phyloP scores from a whole-genome alignment of 2,888 invertebrate species.

The Phyllotreta cruciferae region DNA sequence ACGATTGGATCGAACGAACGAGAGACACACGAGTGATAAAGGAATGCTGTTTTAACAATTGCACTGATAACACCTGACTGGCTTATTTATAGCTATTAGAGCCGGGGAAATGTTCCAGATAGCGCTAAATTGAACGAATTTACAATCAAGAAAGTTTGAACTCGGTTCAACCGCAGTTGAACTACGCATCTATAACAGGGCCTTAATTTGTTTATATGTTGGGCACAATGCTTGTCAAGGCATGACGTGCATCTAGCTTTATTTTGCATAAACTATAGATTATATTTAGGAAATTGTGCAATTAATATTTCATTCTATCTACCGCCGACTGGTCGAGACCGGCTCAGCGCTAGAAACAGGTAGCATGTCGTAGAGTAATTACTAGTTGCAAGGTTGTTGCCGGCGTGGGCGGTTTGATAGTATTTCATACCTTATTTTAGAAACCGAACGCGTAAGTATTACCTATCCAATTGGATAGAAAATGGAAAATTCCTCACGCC shows the following conservation, averaged over 20 bases:
- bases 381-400: conserved; percentile 44
- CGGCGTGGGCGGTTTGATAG: conserved; percentile 36
- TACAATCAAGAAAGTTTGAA: conserved; percentile 44
- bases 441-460: not conserved
- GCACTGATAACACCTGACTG: conserved; percentile 41
- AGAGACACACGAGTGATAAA: conserved; percentile 38
- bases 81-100: conserved; percentile 44
- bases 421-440: conserved; percentile 26
- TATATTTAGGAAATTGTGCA: no score
- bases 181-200: no score
- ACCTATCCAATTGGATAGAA: conserved; percentile 4
- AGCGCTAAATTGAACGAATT: conserved; percentile 46
- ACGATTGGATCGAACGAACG: conserved; percentile 11
- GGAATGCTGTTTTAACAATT: conserved; percentile 42
- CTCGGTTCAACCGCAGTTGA: no score
- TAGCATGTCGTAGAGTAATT: conserved; percentile 45
- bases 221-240: no score
- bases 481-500: conserved; percentile 8
- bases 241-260: no score
- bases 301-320: no score
- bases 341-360: conserved; percentile 45
- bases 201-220: no score
- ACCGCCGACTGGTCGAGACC: conserved; percentile 30
- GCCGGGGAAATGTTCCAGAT: conserved; percentile 45
- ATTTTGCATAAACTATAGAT: no score